Percentiles rank a stretch among this genome's conserved stretches.
phyloP scores from a whole-genome alignment of 2,113 vertebrate species.

The Anoura caudifer region DNA sequence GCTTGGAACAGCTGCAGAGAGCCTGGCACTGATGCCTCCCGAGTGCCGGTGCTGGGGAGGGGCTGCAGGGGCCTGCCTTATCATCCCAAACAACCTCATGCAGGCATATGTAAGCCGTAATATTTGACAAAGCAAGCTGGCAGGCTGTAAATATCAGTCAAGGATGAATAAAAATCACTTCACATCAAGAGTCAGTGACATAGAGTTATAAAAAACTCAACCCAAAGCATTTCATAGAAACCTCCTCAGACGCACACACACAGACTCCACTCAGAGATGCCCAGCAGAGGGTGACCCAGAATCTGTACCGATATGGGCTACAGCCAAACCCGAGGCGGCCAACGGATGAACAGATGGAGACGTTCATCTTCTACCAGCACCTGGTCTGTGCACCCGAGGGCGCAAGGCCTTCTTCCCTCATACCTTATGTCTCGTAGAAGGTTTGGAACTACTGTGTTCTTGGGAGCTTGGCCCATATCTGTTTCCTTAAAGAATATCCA shows the following conservation, averaged over 20 bases:
- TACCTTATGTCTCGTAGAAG: neutral
- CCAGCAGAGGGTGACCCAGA: slow-evolving; percentile 70
- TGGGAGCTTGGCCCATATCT: neutral
- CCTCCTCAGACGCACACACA: neutral
- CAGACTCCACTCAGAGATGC: neutral
- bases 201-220: neutral
- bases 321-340: neutral
- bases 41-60: neutral
- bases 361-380: neutral
- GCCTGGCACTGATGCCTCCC: neutral
- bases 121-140: neutral
- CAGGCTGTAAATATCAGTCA: neutral
- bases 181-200: slow-evolving; percentile 4
- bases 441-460: neutral
- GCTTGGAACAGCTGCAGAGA: neutral
- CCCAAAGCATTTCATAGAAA: neutral
- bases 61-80: neutral
- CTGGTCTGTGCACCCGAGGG: neutral
- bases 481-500: slow-evolving; percentile 4
- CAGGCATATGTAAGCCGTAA: neutral
- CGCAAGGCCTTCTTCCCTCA: neutral
- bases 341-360: neutral
- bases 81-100: neutral
- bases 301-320: neutral
- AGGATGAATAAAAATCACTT: slow-evolving; percentile 37